Base-by-base conservation (phyloP, 37 sponge, comb jelly and placozoan species). In the Tethya wilhelma region DNA sequence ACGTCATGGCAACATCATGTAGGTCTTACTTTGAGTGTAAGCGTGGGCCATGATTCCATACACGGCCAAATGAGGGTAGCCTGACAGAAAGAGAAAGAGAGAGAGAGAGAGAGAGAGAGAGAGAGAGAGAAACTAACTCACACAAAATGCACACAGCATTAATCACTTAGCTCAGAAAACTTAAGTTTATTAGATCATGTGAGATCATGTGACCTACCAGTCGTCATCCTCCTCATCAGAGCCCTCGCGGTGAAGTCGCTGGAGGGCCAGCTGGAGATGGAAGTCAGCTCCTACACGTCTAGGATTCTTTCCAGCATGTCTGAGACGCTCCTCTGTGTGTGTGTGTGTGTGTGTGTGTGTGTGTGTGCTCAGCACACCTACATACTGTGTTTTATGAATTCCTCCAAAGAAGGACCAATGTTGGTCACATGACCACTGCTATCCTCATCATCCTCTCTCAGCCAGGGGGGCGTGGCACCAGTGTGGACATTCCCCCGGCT, bases 261-360 rank as follows among this genome's bases (percentile, higher is more conserved):
- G 59, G 25, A 22, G 68, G 37, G 73, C 58, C 19, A 80, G 80
- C 32, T 69, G 60, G 4, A 44, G 67, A 42, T 87, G 85, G 46
- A 92, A 93, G 60, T 90, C 74, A 31, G 94, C 94, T n/a, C 94
- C 94, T 40, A 94, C 88, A 34, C 94, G 46, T 28, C 79, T 86
- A 20, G 93, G 92, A 38, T 86, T 90, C 62, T 73, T 90, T 4
- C 81, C 71, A 56, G 53, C 46, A n/a, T 62, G 32, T 40, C 64
- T 75, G 56, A 41, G 40, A 4, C 59, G 36, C 57, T 82, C 87
- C 44, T 39, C 94, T 62, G 64, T 62, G 64, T 25, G 7, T 23
- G 7, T 25, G 19, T 25, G 19, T 25, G 7, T 62, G 29, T 23
- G 64, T 62, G 25, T n/a, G 11, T 29, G 25, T 5, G 31, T 66